Evolutionary conservation across 2,797 vertebrate genomes (phyloP), one percentile per base, ranked within the genome.

Genomic region (Pantherophis vulpinus): DNA sequence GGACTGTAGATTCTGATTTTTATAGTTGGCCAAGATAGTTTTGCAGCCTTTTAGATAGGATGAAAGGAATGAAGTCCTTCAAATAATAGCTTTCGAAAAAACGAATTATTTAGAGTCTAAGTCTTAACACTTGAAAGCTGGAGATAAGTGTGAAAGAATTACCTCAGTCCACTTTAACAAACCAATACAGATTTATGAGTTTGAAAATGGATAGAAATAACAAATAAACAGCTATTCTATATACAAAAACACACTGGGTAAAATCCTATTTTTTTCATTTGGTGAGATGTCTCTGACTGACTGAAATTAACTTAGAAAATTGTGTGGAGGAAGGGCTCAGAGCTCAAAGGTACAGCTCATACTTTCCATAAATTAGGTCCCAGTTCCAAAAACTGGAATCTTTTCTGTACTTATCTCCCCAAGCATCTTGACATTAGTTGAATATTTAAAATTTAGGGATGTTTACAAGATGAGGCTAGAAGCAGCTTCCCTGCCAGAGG

Each of bases 81-180:
- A 47, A 25, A 83, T 47, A 47, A 79, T 79, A 79, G 37, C 8
- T 79, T 79, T 79, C 23, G 20, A 25, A 12, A 83, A 47, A 42
- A 20, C 74, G 92, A 87, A 87, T 16, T 2, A n/a, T 23, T 89
- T 1, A 61, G 42, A 16, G 16, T 27, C 54, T 92, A 86, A 11
- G 92, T 23, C 25, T 94, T 27, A 87, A 87, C 2, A 29, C 63
- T 88, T 89, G 29, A 89, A 94, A 95, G 10, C 2, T 0, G 7
- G 89, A 13, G 93, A 94, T 89, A 91, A 93, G 63, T 91, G 61
- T 0, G 88, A 32, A 92, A 92, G n/a, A 96, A 87, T 66, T 93
- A 18, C 13, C 27, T 25, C 37, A 47, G 20, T 83, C 37, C 74
- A 83, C 20, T 83, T 83, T 47, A 47, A 83, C 37, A 83, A 83